Evolutionary conservation across 2,797 vertebrate genomes (phyloP).

Genomic region (Characodon lateralis): DNA sequence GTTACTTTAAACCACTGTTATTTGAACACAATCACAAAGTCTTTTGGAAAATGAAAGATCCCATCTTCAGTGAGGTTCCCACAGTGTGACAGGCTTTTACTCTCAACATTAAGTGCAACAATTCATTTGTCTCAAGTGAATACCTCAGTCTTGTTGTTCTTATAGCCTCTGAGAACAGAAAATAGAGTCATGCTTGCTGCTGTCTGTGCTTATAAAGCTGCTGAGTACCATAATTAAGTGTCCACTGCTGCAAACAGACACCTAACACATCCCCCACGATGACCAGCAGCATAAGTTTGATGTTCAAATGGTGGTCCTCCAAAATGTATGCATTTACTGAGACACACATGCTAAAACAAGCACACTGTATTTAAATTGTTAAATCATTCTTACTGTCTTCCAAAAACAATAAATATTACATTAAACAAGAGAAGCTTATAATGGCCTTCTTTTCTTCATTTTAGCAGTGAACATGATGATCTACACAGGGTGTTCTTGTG

Average conservation of each 20-base stretch:
- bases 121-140: constrained; percentile 12
- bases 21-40: constrained; percentile 25
- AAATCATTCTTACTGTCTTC: constrained; percentile 35
- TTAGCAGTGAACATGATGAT: constrained; percentile 6
- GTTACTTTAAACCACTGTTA: constrained; percentile 34
- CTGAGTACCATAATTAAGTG: constrained; percentile 20
- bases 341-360: constrained; percentile 5
- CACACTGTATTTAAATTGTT: constrained; percentile 4
- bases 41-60: constrained; percentile 17
- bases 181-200: background rate
- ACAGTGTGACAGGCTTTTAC: background rate
- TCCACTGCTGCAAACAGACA: constrained; percentile 27
- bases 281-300: constrained; percentile 4
- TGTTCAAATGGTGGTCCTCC: background rate
- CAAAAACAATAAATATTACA: constrained; percentile 43
- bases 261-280: constrained; percentile 14
- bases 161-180: constrained; percentile 3
- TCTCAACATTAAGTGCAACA: background rate
- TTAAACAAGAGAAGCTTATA: constrained; percentile 24
- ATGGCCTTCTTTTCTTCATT: background rate
- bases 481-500: background rate
- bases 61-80: background rate
- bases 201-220: constrained; percentile 16
- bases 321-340: background rate
- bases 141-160: background rate